Evolutionary conservation across 2,113 vertebrate species (phyloP), one percentile per base, ranked within the genome.

Genomic region (Seriola rivoliana): DNA sequence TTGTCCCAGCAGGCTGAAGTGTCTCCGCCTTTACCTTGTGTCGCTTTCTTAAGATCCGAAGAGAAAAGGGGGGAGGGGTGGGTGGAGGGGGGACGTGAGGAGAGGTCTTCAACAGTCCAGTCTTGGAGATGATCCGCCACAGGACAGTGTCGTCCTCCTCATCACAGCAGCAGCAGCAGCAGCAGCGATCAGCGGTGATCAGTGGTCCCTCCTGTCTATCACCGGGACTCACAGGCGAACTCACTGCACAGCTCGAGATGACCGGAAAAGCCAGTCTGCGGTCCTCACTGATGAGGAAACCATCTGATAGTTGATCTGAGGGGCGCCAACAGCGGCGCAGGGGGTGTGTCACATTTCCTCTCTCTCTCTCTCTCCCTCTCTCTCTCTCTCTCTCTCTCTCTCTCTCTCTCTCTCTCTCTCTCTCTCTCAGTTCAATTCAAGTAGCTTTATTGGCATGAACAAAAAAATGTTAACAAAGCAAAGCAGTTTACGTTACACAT

Each of bases 291-390:
- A 34, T 40, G 80, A 81, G 82, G 62, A 70, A 85, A 46, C 59
- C 71, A 50, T 71, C 40, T 86, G 87, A 82, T 67, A 55, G 63
- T 44, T 80, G 89, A 88, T 88, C 82, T 8, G 73, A 75, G 85
- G 69, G 89, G 77, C n/a, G 65, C 71, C 46, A 72, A 74, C 71
- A 54, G 77, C 75, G 63, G 77, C 71, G 57, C 72, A 34, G 85
- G 76, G 52, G 78, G 81, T 75, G 84, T 68, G 80, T 78, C 88
- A 73, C 77, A 66, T 48, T n/a, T 16, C 48, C 58, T 52, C 55
- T 21, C 64, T 21, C 44, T 13, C 25, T 64, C 64, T 66, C 59
- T 11, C 13, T 3, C 40, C 5, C 23, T 29, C 34, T 48, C 50
- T 19, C 65, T 52, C 38, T 25, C 67, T 60, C 60, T 36, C 34